A percentile compares a stretch with the other conserved stretches of the same genome.
Conservation (phyloP, 1,140 invertebrate species). For the Microplitis demolitor region DNA sequence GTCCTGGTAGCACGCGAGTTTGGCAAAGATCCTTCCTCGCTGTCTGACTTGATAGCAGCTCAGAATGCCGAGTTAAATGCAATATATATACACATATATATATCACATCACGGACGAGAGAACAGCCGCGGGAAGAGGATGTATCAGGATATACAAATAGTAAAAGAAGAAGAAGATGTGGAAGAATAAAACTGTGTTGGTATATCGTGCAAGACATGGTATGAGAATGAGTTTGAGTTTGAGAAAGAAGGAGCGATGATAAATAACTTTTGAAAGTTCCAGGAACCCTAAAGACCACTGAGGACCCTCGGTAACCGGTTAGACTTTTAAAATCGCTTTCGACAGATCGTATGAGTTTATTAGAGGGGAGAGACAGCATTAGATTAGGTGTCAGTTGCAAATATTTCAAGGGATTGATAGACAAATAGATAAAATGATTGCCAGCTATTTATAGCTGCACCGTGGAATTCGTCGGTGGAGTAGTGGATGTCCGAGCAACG, state of each 20-base stretch:
- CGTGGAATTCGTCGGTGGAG: neutral
- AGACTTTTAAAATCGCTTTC: neutral
- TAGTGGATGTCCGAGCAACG: conserved; percentile 10
- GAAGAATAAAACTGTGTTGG: conserved; percentile 11
- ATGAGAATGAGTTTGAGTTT: neutral
- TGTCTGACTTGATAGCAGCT: neutral
- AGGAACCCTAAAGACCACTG: conserved; percentile 23
- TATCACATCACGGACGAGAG: too few relatives aligned
- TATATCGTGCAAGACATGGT: neutral
- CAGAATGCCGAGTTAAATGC: too few relatives aligned
- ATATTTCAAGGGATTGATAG: too few relatives aligned
- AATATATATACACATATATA: too few relatives aligned
- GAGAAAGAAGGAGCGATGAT: neutral
- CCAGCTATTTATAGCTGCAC: neutral
- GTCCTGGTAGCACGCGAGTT: too few relatives aligned
- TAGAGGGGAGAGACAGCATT: neutral
- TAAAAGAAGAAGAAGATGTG: conserved; percentile 14
- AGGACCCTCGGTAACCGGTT: conserved; percentile 31
- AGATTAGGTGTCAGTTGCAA: neutral
- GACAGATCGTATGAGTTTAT: neutral
- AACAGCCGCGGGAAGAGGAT: too few relatives aligned
- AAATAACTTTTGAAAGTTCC: conserved; percentile 21
- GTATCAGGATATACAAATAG: neutral
- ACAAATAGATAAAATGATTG: neutral
- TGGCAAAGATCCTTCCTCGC: too few relatives aligned